Evolutionary conservation across 2,888 invertebrate genomes (phyloP).

Genomic region (Reticulitermes lucifugus): DNA sequence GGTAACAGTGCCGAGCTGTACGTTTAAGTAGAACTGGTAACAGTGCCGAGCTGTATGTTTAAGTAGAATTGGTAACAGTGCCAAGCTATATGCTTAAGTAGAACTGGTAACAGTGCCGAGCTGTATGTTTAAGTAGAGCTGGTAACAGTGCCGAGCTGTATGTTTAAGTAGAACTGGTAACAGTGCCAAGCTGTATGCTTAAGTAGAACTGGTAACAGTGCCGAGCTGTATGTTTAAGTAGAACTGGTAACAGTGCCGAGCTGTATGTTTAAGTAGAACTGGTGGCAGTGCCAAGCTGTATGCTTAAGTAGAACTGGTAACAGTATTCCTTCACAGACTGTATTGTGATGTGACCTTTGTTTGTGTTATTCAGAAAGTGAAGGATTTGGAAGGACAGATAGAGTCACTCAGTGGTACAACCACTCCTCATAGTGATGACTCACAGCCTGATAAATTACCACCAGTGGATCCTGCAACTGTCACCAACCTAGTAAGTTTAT

Average conservation of each 20-base stretch:
- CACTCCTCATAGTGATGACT: constrained; percentile 49
- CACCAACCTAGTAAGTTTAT: constrained; percentile 34
- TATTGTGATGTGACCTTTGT: neutral
- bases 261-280: too few relatives aligned
- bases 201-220: too few relatives aligned
- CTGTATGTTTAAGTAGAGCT: neutral
- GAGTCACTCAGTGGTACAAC: constrained; percentile 47
- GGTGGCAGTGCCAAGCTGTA: constrained; percentile 55
- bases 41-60: constrained; percentile 52
- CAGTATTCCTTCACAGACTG: neutral
- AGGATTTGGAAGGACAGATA: constrained; percentile 51
- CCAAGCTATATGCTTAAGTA: too few relatives aligned
- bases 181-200: too few relatives aligned
- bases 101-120: constrained; percentile 51
- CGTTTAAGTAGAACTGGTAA: too few relatives aligned
- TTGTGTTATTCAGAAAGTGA: constrained; percentile 45
- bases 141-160: too few relatives aligned
- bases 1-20: too few relatives aligned
- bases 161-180: too few relatives aligned
- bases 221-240: too few relatives aligned
- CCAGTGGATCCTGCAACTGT: constrained; percentile 34
- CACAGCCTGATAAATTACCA: neutral
- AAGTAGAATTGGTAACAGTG: too few relatives aligned
- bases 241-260: too few relatives aligned
- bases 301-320: neutral